These are phyloP conservation scores for Harpalus rufipes DNA, from an alignment of 2,888 invertebrate genomes.

Conservation along the genomic window DNA sequence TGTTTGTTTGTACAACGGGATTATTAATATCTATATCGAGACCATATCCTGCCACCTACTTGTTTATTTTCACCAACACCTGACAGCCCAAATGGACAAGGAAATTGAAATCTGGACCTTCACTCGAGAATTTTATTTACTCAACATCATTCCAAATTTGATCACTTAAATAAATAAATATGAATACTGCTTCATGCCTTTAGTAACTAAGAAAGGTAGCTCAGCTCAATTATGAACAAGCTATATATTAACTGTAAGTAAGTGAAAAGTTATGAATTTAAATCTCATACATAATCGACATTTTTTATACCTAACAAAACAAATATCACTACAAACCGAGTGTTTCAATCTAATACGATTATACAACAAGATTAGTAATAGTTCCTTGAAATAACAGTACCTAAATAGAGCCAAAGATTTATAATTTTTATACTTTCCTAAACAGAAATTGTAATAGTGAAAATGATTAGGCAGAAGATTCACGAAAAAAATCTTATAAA, in stretches of 20 bases:
- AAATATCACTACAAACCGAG: too few relatives aligned
- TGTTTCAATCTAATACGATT: too few relatives aligned
- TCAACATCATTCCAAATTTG: constrained; percentile 24
- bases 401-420: too few relatives aligned
- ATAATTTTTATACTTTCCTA: too few relatives aligned
- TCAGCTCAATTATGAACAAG: neutral
- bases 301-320: neutral
- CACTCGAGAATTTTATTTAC: constrained; percentile 18
- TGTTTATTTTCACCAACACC: constrained; percentile 49
- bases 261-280: neutral
- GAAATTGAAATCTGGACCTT: constrained; percentile 38
- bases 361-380: too few relatives aligned
- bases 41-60: constrained; percentile 50
- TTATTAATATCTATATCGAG: constrained; percentile 54
- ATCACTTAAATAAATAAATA: constrained; percentile 20
- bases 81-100: constrained; percentile 22
- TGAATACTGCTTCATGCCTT: neutral
- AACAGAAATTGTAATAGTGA: too few relatives aligned
- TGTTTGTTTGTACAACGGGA: constrained; percentile 49
- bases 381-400: too few relatives aligned
- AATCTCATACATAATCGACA: neutral
- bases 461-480: too few relatives aligned
- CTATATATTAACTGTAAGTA: neutral
- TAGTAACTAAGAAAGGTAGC: neutral
- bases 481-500: too few relatives aligned